phyloP scores from a whole-genome alignment of 2,797 vertebrate genomes.

The Pseudochirops cupreus region DNA sequence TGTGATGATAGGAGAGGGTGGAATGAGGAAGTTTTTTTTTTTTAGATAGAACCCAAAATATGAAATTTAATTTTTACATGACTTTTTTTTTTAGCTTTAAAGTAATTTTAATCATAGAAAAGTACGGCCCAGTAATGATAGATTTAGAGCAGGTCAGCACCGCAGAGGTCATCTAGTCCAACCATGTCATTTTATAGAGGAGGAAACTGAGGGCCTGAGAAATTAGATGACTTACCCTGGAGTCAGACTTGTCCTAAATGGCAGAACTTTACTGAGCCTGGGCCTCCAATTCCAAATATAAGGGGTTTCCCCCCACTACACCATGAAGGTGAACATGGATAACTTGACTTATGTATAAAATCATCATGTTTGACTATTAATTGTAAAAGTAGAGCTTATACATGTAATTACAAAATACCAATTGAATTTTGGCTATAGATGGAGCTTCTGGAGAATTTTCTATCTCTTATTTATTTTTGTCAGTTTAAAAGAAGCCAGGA shows the following conservation, averaged over 20 bases:
- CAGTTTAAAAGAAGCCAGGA: not conserved
- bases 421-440: not conserved
- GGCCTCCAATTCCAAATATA: not conserved
- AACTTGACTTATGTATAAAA: not conserved
- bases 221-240: not conserved
- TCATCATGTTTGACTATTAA: not conserved
- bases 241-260: not conserved
- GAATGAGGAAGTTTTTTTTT: not conserved
- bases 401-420: not conserved
- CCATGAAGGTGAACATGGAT: not conserved
- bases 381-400: not conserved
- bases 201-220: not conserved
- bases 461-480: not conserved
- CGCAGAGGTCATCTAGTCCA: not conserved
- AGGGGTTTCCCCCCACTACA: not conserved
- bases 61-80: not conserved
- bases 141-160: not conserved
- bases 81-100: not conserved
- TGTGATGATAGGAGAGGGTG: not conserved
- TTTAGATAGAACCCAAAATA: not conserved
- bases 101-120: not conserved
- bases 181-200: not conserved
- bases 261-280: not conserved
- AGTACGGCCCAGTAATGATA: not conserved
- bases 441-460: not conserved